phyloP scores from a whole-genome alignment of 2,113 vertebrate genomes.

The Ondatra zibethicus region DNA sequence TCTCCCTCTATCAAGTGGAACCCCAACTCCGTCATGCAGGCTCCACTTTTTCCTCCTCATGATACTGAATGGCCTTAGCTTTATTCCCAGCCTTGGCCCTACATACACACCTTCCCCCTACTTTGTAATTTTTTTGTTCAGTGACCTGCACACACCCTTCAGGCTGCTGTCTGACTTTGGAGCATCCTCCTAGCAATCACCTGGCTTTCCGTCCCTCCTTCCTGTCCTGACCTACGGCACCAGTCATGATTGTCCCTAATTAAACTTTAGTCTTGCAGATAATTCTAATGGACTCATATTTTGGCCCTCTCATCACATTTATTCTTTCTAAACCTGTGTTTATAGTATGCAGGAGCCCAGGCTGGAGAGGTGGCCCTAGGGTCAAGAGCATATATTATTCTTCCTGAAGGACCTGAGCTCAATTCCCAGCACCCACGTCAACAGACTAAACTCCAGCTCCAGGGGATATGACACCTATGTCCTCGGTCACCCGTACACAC shows the following conservation, averaged over 20 bases:
- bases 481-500: not conserved
- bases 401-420: not conserved
- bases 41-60: not conserved
- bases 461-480: not conserved
- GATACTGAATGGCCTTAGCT: not conserved
- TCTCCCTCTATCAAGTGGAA: too few species aligned
- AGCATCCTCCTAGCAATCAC: not conserved
- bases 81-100: not conserved
- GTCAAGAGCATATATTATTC: not conserved
- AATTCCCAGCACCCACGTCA: not conserved
- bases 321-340: slow-evolving; percentile 3
- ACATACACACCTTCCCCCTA: not conserved
- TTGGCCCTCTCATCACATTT: not conserved
- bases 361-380: not conserved
- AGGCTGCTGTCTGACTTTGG: not conserved
- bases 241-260: not conserved
- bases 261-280: not conserved
- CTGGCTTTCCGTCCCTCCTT: not conserved
- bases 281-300: not conserved
- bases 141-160: not conserved
- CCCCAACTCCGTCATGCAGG: not conserved
- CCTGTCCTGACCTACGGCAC: not conserved
- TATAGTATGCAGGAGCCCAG: not conserved
- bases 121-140: not conserved
- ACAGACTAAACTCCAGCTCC: not conserved